Evolutionary conservation across 2,888 invertebrate genomes (phyloP), one percentile per base, ranked within the genome.

Genomic region (Rhagonycha fulva): DNA sequence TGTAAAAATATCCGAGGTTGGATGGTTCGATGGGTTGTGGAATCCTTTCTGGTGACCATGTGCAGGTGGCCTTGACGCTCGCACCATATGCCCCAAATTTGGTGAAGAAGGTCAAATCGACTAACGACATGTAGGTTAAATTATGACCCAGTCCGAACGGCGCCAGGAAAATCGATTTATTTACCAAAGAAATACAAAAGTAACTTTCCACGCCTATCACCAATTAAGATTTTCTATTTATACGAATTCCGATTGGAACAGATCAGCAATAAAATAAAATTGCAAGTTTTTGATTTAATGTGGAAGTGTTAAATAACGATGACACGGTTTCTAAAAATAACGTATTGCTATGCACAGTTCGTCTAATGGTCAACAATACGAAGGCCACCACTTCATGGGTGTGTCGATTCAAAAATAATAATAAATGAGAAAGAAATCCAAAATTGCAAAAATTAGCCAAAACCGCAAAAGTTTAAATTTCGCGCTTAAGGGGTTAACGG

Each of bases 321-420:
- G 85, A 85, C 85, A 83, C 81, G 83, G 83, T 73, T 32, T 80
- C 84, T 85, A 85, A 83, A 85, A 84, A 85, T 85, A 85, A 67
- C 68, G 28, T 74, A 72, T 75, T 77, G 68, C 75, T 72, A 77
- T 68, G 76, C 74, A 32, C 32, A 71, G 68, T 62, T 24, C 63
- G 67, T 72, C 26, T 70, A 72, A 73, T 75, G 74, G 77, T 74
- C 74, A 77, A 71, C 67, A 67, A 61, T 68, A 32, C 68, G 78
- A 78, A 63, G 78, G 78, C 67, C 78, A 72, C 12, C 32, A 32
- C 32, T 32, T 68, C 70, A 76, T 76, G 78, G 78, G 78, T 71
- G 78, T 78, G 78, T 78, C 78, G 62, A 62, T 23, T 62, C 72
- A 61, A 24, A 24, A 63, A 14, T 63, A 63, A 14, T 63, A 63